phyloP scores from a whole-genome alignment of 2,888 invertebrate genomes.

The Crepidodera aurea region DNA sequence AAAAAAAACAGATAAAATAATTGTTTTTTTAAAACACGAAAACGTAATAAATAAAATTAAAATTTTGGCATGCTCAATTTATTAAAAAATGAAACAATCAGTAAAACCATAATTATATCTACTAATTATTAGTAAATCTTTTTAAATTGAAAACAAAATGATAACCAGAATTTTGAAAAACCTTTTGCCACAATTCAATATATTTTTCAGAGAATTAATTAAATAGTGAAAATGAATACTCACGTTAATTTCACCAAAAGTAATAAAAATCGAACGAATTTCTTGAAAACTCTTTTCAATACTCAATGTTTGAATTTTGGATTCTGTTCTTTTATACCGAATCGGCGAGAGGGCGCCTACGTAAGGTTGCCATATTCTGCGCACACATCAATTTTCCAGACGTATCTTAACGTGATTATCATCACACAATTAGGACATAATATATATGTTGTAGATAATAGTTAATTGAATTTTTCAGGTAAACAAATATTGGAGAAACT shows the following conservation, averaged over 20 bases:
- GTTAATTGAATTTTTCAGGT: constrained; percentile 29
- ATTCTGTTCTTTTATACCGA: constrained; percentile 35
- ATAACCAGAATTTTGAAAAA: too few species aligned
- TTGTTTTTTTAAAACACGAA: too few species aligned
- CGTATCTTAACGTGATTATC: constrained; percentile 29
- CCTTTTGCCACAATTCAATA: too few species aligned
- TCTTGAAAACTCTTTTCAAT: constrained; percentile 35
- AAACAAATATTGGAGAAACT: constrained; percentile 13
- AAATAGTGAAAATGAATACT: too few species aligned
- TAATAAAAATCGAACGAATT: constrained; percentile 27
- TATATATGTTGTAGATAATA: constrained; percentile 23
- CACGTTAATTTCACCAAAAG: constrained; percentile 27
- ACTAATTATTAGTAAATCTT: too few species aligned
- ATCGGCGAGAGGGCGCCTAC: constrained; percentile 32
- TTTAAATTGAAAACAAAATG: too few species aligned
- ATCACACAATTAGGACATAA: constrained; percentile 29
- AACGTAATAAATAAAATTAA: too few species aligned
- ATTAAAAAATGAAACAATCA: too few species aligned
- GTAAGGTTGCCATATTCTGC: constrained; percentile 24
- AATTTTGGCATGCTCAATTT: too few species aligned
- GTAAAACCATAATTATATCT: too few species aligned
- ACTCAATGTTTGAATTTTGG: constrained; percentile 36
- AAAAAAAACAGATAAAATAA: too few species aligned
- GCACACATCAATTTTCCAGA: constrained; percentile 31
- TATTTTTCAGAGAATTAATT: too few species aligned